phyloP scores from a whole-genome alignment of 2,113 vertebrate genomes.

The Cygnus buccinator region DNA sequence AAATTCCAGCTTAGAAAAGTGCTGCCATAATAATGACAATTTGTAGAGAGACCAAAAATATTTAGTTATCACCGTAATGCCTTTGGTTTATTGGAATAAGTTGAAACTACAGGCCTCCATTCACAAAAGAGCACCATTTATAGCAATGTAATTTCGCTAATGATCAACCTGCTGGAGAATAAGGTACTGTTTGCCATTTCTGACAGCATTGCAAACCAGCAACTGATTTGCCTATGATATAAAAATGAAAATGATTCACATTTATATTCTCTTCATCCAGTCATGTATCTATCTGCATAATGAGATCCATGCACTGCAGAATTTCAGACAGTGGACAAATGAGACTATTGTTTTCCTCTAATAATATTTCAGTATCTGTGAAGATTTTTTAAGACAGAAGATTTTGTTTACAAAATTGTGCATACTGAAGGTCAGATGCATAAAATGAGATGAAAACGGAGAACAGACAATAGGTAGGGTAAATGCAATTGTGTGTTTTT shows the following conservation, averaged over 20 bases:
- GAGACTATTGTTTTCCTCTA: slow-evolving; percentile 25
- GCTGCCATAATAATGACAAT: slow-evolving; percentile 84
- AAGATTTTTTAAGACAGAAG: slow-evolving; percentile 52
- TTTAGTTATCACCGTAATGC: slow-evolving; percentile 95
- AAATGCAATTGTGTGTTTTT: slow-evolving; percentile 6
- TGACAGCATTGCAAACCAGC: slow-evolving; percentile 52
- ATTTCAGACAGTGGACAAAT: slow-evolving; percentile 45
- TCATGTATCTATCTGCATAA: slow-evolving; percentile 16
- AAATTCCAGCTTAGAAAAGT: slow-evolving; percentile 94
- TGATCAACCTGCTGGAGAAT: slow-evolving; percentile 61
- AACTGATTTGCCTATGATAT: slow-evolving; percentile 31
- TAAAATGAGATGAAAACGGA: slow-evolving; percentile 58
- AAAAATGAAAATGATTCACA: neutral
- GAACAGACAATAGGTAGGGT: slow-evolving; percentile 49
- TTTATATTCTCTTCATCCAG: slow-evolving; percentile 30
- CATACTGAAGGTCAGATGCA: slow-evolving; percentile 63
- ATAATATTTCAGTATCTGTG: slow-evolving; percentile 24
- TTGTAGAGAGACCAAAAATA: slow-evolving; percentile 94
- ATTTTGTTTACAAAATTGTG: slow-evolving; percentile 64
- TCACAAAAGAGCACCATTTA: slow-evolving; percentile 63
- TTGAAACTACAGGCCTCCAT: slow-evolving; percentile 79
- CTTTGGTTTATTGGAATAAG: slow-evolving; percentile 87
- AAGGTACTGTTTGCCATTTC: slow-evolving; percentile 52
- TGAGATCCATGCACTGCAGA: neutral
- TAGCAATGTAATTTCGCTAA: slow-evolving; percentile 59